These are phyloP conservation scores for Andrena camellia DNA, from an alignment of 2,888 invertebrate genomes.

Conservation along the genomic window DNA sequence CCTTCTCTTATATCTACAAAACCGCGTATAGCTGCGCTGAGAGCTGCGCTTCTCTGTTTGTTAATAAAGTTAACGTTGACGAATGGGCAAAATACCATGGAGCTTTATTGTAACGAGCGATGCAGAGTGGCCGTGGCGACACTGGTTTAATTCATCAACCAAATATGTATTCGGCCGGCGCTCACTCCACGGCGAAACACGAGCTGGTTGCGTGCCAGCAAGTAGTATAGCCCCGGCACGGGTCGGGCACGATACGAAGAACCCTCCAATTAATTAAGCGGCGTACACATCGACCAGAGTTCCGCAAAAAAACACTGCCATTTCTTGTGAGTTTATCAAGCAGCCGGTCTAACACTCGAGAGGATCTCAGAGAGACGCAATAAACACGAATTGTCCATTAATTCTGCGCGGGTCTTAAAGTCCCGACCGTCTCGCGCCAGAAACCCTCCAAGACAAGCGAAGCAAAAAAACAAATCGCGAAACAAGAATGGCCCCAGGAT, in stretches of 20 bases:
- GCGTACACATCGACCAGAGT: constrained; percentile 32
- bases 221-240: constrained; percentile 59
- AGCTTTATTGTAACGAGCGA: not conserved
- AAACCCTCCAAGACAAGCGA: too few relatives aligned
- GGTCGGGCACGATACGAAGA: constrained; percentile 58
- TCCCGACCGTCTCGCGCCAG: not conserved
- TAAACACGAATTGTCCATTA: constrained; percentile 48
- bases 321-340: constrained; percentile 37
- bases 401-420: constrained; percentile 23
- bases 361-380: not conserved
- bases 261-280: constrained; percentile 62
- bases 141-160: not conserved
- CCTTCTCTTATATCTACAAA: too few relatives aligned
- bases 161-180: constrained; percentile 4
- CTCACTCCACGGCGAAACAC: constrained; percentile 18
- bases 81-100: too few relatives aligned
- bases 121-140: not conserved
- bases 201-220: constrained; percentile 41
- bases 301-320: constrained; percentile 11
- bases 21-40: too few relatives aligned
- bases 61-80: too few relatives aligned
- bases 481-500: too few relatives aligned
- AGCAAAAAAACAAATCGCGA: too few relatives aligned
- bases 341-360: not conserved
- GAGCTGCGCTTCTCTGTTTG: not conserved